Base-by-base conservation (phyloP, 2,113 vertebrate species). In the Pygoscelis adeliae region DNA sequence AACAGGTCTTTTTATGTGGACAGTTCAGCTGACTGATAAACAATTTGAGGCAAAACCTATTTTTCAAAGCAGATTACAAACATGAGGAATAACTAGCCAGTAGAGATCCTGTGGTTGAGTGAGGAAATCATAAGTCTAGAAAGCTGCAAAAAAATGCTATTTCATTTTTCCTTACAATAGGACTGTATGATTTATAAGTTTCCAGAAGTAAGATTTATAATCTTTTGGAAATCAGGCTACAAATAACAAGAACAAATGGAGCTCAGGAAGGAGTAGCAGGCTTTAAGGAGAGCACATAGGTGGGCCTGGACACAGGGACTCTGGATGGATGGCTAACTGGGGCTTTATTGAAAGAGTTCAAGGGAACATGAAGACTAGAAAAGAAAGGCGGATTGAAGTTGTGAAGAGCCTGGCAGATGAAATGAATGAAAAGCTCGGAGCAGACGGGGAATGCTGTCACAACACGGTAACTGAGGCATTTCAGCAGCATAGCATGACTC, bases 361-460 rank as follows among this genome's bases (percentile, higher is more conserved):
- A 22, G n/a, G 25, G 19, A 78, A 47, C 11, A 14, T 1, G 10
- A 72, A 70, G 36, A 32, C 36, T 50, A 27, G 19, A 38, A 78
- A 44, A 67, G 11, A 74, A 79, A 74, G 11, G 22, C 0, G 0
- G 34, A 32, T 4, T 46, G 13, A 83, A 66, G 9, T 15, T 46
- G 16, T 15, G 19, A 56, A 66, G 21, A 47, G 13, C 16, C 52
- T 81, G 21, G 18, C 20, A 81, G 66, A 79, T 5, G n/a, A 76
- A 50, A 5, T 0, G 2, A 59, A 46, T 8, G 10, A 46, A 76
- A 66, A 15, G 36, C 29, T 84, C 50, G 11, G 17, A 63, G 22
- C 25, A 65, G n/a, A 40, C 0, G 0, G 20, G 27, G 8, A 9
- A 38, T 0, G 0, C 27, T 11, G 13, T 46, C 58, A 55, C 38